Percentiles rank a stretch among this genome's conserved stretches.
These are phyloP conservation scores for Crenichthys baileyi DNA, from an alignment of 2,797 vertebrate species.

Conservation along the genomic window DNA sequence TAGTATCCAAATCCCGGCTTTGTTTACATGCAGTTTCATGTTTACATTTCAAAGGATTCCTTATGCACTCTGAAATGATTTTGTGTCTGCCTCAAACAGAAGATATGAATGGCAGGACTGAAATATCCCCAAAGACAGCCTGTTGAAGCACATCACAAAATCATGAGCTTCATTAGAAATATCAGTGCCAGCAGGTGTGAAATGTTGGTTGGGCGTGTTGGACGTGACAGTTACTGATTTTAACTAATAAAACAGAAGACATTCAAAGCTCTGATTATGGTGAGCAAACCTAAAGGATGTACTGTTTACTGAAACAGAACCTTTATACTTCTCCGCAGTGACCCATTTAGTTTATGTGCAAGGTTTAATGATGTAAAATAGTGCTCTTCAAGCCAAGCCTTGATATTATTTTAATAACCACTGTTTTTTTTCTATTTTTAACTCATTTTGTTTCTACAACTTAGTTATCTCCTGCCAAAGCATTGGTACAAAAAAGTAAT, in stretches of 20 bases:
- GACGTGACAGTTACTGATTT: background rate
- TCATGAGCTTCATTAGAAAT: background rate
- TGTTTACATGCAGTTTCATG: slow-evolving; percentile 23
- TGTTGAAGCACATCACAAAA: slow-evolving; percentile 4
- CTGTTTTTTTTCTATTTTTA: background rate
- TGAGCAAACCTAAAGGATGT: background rate
- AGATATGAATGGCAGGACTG: slow-evolving; percentile 5
- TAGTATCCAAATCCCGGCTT: slow-evolving; percentile 17
- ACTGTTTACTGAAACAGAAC: background rate
- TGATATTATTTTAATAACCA: background rate
- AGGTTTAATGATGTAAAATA: background rate
- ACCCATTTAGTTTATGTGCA: background rate
- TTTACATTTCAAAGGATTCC: slow-evolving; percentile 35
- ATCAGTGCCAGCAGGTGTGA: background rate
- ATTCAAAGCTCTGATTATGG: background rate
- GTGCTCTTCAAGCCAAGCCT: background rate
- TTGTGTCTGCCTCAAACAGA: slow-evolving; percentile 15
- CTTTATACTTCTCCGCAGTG: background rate
- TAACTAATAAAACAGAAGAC: background rate
- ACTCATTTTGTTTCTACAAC: background rate
- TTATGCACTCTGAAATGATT: slow-evolving; percentile 13
- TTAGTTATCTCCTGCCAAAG: background rate
- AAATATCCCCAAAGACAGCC: slow-evolving; percentile 25
- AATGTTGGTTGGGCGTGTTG: background rate
- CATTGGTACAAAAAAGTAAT: background rate